Evolutionary conservation across 1,140 invertebrate species (phyloP), one percentile per base, ranked within the genome.

Genomic region (Nomia melanderi): DNA sequence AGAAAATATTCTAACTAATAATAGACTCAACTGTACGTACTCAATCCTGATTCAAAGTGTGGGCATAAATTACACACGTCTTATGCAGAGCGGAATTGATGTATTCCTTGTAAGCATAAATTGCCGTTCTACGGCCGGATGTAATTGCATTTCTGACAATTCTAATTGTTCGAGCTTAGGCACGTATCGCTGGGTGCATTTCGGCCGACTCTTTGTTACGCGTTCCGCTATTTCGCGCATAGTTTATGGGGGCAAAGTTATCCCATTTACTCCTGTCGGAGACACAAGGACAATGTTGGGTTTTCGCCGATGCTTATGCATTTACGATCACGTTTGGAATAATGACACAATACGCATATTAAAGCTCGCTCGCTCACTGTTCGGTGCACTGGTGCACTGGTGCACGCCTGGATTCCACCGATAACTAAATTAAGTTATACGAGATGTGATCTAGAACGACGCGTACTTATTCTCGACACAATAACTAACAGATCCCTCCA

Each of bases 231-330:
- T 82, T 82, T 74, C 64, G 12, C 62, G 64, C 50, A 63, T 79
- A 67, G 71, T 83, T 83, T 78, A 83, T 39, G 54, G 50, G 33
- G 9, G 1, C 57, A 20, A 82, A 83, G 64, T 83, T 83, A 63
- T 65, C 36, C 79, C 71, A 78, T 82, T 83, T 82, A 27, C 50
- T 36, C 33, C 44, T 53, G 62, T n/a, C 41, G 33, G 25, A 57
- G 17, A 73, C 57, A 11, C 63, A 63, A 27, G 63, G 64, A 82
- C 75, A 78, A 82, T 47, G 69, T 78, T 63, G 75, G 54, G 73
- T 78, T 82, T 82, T 78, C 75, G 57, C 73, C 67, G 67, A 78
- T 83, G 66, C 69, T 81, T 53, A 44, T 76, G 44, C 27, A 41
- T 57, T 75, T 50, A 59, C 65, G 41, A 67, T 80, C 74, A 44